Evolutionary conservation across 2,888 invertebrate species (phyloP), one percentile per base, ranked within the genome.

Genomic region (Patella caerulea): DNA sequence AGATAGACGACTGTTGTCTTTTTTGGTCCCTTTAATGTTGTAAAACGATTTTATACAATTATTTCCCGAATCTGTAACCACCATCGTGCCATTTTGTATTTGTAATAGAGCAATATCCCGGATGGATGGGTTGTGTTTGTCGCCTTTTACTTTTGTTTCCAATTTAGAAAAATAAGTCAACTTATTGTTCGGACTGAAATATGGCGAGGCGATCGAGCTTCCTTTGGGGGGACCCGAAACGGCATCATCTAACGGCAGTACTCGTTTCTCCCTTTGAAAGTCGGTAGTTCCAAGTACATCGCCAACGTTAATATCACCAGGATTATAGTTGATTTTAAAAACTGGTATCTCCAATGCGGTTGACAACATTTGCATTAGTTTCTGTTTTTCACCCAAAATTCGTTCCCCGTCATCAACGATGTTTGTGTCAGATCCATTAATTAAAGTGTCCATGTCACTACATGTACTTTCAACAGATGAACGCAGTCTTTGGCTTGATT

Each of bases 1-100:
- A 14, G 19, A 29, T 12, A 59, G 45, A 45, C 34, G 45, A 59
- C 65, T 65, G 15, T 19, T 45, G 19, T 59, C 59, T 12, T 56
- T 45, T 45, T 55, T 56, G 19, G 56, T n/a, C 12, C 74, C 74
- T 11, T 65, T 56, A 45, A 9, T 45, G 24, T 19, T 65, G 19
- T 74, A 74, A 29, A 74, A 74, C n/a, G 74, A 55, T 45, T 74
- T 74, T 45, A 74, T 65, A 15, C 59, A 56, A 5, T 29, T 45
- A 59, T 74, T 74, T 19, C 45, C 59, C 17, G 29, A 34, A 45
- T 74, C 74, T 34, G 74, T 74, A 15, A 74, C 69, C n/a, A 74
- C 74, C 34, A 74, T 19, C 14, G 59, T 65, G 17, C 59, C 59
- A 59, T 69, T 59, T 19, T 29, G 29, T 55, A 74, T 19, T 11